Base-by-base conservation (phyloP, 37 sponge, comb jelly and placozoan genomes). In the Oopsacas minuta region DNA sequence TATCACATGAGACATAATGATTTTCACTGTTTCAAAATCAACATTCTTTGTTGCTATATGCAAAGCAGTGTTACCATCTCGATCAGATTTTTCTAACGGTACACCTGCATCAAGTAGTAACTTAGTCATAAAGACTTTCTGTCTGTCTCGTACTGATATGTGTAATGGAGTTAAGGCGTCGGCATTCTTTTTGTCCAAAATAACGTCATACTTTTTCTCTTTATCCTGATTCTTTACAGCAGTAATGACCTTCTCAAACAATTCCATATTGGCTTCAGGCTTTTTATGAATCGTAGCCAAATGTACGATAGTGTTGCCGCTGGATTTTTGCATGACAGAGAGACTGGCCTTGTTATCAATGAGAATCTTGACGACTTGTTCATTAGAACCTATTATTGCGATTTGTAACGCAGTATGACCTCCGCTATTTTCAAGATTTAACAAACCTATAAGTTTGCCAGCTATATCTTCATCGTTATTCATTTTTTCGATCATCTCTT, bases 91-190 rank as follows among this genome's bases (percentile, higher is more conserved):
- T 61, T n/a, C 75, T 34, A 61, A n/a, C 7, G 75, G 75, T 25
- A 61, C 75, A 61, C 75, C 75, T 61, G 30, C 75, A n/a, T 61
- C 75, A 10, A 61, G 75, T 25, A 61, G 75, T 7, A 34, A 61
- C 30, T 61, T 61, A 34, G 30, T 61, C 75, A 61, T 61, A 12
- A 61, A 61, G 22, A 25, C 30, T 12, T 61, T 61, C 30, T 61
- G 32, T n/a, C 28, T 61, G 75, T 12, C 75, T 25, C 75, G 7
- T 20, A 61, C 75, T 12, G 75, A 61, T 20, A 61, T 61, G 30
- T 61, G 75, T 3, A 61, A 12, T 34, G 75, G 75, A 7, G 75
- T 61, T 61, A 32, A 7, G 17, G 5, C 32, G 7, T 61, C 75
- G 28, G 5, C 28, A 34, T 61, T 61, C 28, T n/a, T 61, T 61